A percentile compares a stretch with the other conserved stretches of the same genome.
Conservation (phyloP, 2,888 invertebrate species). For the Hermaeophaga mercurialis region DNA sequence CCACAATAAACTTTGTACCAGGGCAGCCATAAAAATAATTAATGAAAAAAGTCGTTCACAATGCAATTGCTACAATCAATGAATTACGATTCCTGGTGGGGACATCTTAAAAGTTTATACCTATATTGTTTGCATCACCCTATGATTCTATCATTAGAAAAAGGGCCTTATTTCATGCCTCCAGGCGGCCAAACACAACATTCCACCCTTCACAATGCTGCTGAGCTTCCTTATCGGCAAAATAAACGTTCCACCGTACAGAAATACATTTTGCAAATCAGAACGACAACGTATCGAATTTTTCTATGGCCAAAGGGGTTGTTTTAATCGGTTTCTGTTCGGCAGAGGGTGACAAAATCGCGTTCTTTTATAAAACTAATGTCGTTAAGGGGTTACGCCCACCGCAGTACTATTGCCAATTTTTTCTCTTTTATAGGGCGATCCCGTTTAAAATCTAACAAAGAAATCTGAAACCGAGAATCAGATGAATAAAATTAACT, state of each 20-base stretch:
- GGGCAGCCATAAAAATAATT: constrained; percentile 33
- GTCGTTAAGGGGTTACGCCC: constrained; percentile 57
- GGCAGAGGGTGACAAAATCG: constrained; percentile 52
- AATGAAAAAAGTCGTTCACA: constrained; percentile 31
- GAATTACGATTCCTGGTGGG: constrained; percentile 39
- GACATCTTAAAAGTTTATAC: constrained; percentile 47
- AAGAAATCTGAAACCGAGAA: too few relatives aligned
- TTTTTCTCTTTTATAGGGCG: constrained; percentile 19
- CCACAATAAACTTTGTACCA: constrained; percentile 24
- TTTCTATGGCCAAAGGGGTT: constrained; percentile 56
- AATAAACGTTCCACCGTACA: constrained; percentile 43
- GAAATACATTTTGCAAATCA: constrained; percentile 55
- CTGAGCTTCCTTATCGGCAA: constrained; percentile 43
- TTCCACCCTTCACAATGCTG: constrained; percentile 34
- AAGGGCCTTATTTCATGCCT: constrained; percentile 45
- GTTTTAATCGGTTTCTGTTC: constrained; percentile 58
- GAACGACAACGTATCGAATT: constrained; percentile 59
- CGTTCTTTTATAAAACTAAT: constrained; percentile 51
- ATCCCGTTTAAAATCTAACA: neutral
- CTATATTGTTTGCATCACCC: constrained; percentile 52
- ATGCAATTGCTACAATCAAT: constrained; percentile 32
- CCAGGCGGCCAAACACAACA: constrained; percentile 40
- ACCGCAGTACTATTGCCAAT: constrained; percentile 51
- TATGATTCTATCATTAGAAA: constrained; percentile 57
- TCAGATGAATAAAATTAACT: too few relatives aligned